Evolutionary conservation across 2,888 invertebrate species (phyloP).

Genomic region (Lithophane socia): DNA sequence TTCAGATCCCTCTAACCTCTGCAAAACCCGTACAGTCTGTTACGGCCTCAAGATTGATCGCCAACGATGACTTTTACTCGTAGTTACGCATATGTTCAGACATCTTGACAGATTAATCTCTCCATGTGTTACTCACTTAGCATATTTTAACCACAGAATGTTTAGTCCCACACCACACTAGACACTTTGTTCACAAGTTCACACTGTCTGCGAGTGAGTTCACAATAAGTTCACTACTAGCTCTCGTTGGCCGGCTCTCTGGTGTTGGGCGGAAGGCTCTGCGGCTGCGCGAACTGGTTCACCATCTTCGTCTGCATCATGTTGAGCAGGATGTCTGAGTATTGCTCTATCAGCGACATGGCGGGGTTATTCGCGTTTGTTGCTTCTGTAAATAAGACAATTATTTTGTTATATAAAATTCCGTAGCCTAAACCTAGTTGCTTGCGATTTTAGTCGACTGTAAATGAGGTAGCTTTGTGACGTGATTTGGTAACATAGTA

Average conservation of each 20-base stretch:
- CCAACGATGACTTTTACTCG: not conserved
- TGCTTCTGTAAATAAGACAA: constrained; percentile 73
- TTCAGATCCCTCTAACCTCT: too few species aligned
- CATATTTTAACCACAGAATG: not conserved
- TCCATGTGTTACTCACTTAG: not conserved
- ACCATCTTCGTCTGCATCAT: constrained; percentile 89
- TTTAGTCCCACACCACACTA: not conserved
- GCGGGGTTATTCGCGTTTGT: constrained; percentile 80
- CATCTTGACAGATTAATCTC: not conserved
- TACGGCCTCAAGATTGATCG: not conserved
- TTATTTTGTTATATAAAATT: not conserved
- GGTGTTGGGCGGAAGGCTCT: constrained; percentile 81
- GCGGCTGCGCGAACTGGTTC: constrained; percentile 83
- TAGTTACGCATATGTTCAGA: not conserved
- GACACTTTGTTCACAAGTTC: constrained; percentile 15
- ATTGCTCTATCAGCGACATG: constrained; percentile 91
- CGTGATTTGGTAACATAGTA: too few species aligned
- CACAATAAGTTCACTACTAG: constrained; percentile 75
- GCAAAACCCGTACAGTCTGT: not conserved
- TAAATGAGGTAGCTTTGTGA: too few species aligned
- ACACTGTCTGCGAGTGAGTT: not conserved
- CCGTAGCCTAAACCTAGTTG: not conserved
- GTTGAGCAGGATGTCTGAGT: constrained; percentile 91
- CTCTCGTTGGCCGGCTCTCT: constrained; percentile 80
- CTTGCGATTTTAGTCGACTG: not conserved